These are phyloP conservation scores for Nymphalis polychloros DNA, from an alignment of 2,888 invertebrate genomes.

Conservation along the genomic window DNA sequence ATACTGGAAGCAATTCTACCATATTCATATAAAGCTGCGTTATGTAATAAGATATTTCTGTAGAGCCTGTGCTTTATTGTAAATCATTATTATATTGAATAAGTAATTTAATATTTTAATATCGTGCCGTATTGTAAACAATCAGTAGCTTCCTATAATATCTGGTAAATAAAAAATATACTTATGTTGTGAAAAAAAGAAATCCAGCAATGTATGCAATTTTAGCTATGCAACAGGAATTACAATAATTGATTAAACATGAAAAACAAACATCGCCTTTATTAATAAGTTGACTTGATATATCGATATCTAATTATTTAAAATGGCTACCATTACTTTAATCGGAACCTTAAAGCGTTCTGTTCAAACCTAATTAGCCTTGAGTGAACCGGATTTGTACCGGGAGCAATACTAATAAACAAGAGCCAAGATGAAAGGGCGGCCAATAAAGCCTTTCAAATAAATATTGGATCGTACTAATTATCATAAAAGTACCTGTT, in stretches of 20 bases:
- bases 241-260: neutral
- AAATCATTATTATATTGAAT: too few relatives aligned
- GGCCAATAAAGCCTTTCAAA: slow-evolving; percentile 63
- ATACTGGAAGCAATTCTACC: too few relatives aligned
- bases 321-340: slow-evolving; percentile 36
- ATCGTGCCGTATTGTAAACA: too few relatives aligned
- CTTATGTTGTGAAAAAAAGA: too few relatives aligned
- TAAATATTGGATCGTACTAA: slow-evolving; percentile 76
- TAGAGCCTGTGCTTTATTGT: too few relatives aligned
- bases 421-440: slow-evolving; percentile 67
- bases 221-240: neutral
- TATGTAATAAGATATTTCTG: too few relatives aligned
- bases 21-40: too few relatives aligned
- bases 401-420: slow-evolving; percentile 69
- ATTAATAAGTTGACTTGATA: slow-evolving; percentile 16
- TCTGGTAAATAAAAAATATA: too few relatives aligned
- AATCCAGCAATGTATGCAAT: too few relatives aligned
- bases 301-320: slow-evolving; percentile 21
- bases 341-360: slow-evolving; percentile 51
- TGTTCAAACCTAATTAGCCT: slow-evolving; percentile 59
- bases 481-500: slow-evolving; percentile 76
- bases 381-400: slow-evolving; percentile 57
- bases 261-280: neutral
- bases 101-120: too few relatives aligned
- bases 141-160: too few relatives aligned